Evolutionary conservation across 1,140 invertebrate species (phyloP).

Genomic region (Andrena cerasifolii): DNA sequence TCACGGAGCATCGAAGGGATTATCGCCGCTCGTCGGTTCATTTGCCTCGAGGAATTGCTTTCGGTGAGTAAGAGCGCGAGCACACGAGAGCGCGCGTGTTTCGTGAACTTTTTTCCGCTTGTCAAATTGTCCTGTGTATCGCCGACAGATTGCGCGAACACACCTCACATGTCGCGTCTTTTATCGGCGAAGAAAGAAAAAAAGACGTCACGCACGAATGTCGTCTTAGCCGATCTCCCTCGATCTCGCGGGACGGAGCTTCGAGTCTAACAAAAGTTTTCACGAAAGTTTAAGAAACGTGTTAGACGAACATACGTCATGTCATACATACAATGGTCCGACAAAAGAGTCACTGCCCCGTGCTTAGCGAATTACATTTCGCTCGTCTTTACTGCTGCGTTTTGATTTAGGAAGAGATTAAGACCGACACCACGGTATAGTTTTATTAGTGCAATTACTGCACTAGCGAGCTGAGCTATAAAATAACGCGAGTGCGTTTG

Average conservation of each 20-base stretch:
- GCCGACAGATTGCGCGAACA: slow-evolving; percentile 32
- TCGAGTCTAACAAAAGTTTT: neutral
- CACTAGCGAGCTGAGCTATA: too few species aligned
- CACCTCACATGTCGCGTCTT: slow-evolving; percentile 42
- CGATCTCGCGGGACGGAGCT: neutral
- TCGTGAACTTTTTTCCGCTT: neutral
- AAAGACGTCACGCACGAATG: neutral
- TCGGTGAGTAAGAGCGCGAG: slow-evolving; percentile 61
- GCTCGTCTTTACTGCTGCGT: too few species aligned
- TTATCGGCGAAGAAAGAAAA: slow-evolving; percentile 1
- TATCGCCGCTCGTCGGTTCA: slow-evolving; percentile 42
- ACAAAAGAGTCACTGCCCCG: too few species aligned
- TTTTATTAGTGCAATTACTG: too few species aligned
- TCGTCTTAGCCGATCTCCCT: neutral
- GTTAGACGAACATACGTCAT: too few species aligned
- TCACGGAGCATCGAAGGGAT: slow-evolving; percentile 50
- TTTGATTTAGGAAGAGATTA: too few species aligned
- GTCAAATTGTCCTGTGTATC: slow-evolving; percentile 14
- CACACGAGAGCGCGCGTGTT: neutral
- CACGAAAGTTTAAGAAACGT: too few species aligned
- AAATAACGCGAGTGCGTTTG: too few species aligned
- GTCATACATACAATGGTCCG: too few species aligned
- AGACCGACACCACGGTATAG: too few species aligned
- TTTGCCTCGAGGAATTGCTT: slow-evolving; percentile 61
- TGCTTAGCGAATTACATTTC: too few species aligned